These are phyloP conservation scores for Nebria salina DNA, from an alignment of 2,888 invertebrate genomes.

Conservation along the genomic window DNA sequence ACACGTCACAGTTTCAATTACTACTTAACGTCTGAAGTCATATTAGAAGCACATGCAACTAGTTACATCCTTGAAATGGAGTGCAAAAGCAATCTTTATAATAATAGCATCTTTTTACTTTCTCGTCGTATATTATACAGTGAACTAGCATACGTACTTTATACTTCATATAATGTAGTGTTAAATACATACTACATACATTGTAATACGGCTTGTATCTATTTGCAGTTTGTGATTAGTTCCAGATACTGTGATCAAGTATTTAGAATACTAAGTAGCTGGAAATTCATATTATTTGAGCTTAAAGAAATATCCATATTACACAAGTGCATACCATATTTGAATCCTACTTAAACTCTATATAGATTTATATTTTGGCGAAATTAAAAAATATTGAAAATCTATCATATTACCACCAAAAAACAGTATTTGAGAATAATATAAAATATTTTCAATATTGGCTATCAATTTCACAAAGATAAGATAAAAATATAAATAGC, in stretches of 20 bases:
- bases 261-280: not conserved
- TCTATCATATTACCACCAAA: too few species aligned
- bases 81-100: not conserved
- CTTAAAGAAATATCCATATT: too few species aligned
- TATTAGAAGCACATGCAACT: not conserved
- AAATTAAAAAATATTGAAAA: too few species aligned
- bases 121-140: not conserved
- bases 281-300: too few species aligned
- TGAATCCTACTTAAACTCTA: too few species aligned
- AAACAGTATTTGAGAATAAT: too few species aligned
- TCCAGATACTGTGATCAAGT: not conserved
- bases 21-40: not conserved
- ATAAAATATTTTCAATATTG: too few species aligned
- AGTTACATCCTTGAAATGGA: not conserved
- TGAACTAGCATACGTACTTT: conserved; percentile 22
- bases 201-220: not conserved
- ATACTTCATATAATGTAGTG: conserved; percentile 28
- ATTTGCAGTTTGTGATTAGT: not conserved
- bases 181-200: conserved; percentile 19
- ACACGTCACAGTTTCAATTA: not conserved
- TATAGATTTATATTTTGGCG: too few species aligned
- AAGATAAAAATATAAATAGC: too few species aligned
- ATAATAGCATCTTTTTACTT: not conserved
- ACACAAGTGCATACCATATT: too few species aligned
- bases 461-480: too few species aligned